phyloP scores from a whole-genome alignment of 2,113 vertebrate species.

The Cynocephalus volans region DNA sequence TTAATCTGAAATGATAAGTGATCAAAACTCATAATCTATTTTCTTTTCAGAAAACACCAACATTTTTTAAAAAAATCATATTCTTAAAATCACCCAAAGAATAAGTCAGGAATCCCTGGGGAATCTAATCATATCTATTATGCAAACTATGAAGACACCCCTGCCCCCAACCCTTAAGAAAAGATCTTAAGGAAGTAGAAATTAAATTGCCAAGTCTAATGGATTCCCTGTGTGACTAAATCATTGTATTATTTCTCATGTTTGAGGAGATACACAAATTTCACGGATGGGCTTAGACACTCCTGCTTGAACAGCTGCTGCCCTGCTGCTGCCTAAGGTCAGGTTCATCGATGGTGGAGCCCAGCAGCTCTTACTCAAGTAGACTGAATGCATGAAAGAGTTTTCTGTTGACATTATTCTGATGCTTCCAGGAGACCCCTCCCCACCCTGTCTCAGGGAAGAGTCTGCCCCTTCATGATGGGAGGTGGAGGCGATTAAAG shows the following conservation, averaged over 20 bases:
- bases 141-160: constrained; percentile 68
- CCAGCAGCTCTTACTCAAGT: constrained; percentile 59
- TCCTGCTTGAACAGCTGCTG: constrained; percentile 77
- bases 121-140: constrained; percentile 79
- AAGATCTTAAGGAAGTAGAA: constrained; percentile 78
- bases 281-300: constrained; percentile 70
- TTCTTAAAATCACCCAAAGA: constrained; percentile 69
- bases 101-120: constrained; percentile 56
- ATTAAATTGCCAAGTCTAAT: constrained; percentile 84
- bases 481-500: constrained; percentile 58
- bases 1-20: constrained; percentile 79
- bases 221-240: constrained; percentile 83
- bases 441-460: constrained; percentile 12
- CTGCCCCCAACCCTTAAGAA: constrained; percentile 60
- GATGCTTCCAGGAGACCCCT: constrained; percentile 58
- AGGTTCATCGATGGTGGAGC: constrained; percentile 39
- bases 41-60: constrained; percentile 72
- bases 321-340: constrained; percentile 72
- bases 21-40: constrained; percentile 77
- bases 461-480: not conserved
- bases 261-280: constrained; percentile 81
- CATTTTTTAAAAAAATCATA: constrained; percentile 24
- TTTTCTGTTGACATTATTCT: constrained; percentile 80
- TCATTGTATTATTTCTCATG: constrained; percentile 75
- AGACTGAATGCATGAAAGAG: constrained; percentile 74